Percentiles rank a stretch among this genome's conserved stretches.
phyloP scores from a whole-genome alignment of 2,888 invertebrate genomes.

The Polydrusus cervinus region DNA sequence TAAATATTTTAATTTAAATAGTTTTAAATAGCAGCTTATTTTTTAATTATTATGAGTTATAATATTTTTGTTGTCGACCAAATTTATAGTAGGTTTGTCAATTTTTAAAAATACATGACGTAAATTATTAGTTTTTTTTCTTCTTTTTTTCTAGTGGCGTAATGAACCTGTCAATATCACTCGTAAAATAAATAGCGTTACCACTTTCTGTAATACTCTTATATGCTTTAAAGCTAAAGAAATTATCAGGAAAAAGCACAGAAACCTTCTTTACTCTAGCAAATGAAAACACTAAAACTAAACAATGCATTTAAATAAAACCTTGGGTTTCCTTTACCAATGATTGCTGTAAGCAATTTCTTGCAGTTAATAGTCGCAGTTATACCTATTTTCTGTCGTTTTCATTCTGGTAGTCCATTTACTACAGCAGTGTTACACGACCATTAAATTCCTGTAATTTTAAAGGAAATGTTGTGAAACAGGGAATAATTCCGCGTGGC shows the following conservation, averaged over 20 bases:
- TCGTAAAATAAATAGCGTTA: no score
- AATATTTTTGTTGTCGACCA: no score
- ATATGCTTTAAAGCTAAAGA: neutral
- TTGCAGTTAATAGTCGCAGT: conserved; percentile 11
- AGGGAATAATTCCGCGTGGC: conserved; percentile 28
- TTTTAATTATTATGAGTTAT: no score
- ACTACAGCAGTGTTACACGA: conserved; percentile 29
- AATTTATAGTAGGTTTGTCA: no score
- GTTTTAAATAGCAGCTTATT: no score
- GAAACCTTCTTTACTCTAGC: neutral
- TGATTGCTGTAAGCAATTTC: conserved; percentile 25
- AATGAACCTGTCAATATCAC: no score
- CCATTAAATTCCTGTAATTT: conserved; percentile 39
- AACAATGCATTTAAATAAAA: neutral
- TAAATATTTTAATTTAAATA: no score
- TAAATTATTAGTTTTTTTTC: no score
- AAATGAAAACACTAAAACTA: conserved; percentile 2
- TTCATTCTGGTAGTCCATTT: conserved; percentile 25
- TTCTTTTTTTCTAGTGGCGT: no score
- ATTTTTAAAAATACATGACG: no score
- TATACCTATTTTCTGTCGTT: conserved; percentile 28
- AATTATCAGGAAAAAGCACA: neutral
- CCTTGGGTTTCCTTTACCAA: neutral
- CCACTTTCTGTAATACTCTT: neutral
- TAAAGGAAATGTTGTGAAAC: conserved; percentile 26